Conservation (phyloP, 2,113 vertebrate genomes). For the Rattus norvegicus region GRCr8 NC_086021.1:33090001-33090500, state of each 20-base stretch:
- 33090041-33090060: too few species aligned
- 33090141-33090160: background rate
- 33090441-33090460: background rate
- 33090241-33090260: slow-evolving; percentile 18
- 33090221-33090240: background rate
- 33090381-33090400: background rate
- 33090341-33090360: background rate
- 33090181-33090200: background rate
- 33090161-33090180: background rate
- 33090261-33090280: background rate
- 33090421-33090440: background rate
- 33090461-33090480: background rate
- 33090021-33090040: accelerated
- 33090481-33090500: background rate
- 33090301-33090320: background rate
- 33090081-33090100: background rate
- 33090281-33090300: background rate
- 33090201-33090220: background rate
- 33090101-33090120: background rate
- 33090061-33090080: too few species aligned
- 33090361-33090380: background rate
- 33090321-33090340: background rate
- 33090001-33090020: background rate
- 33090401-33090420: background rate
- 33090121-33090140: accelerated